phyloP scores from a whole-genome alignment of 2,113 vertebrate genomes.

The Myotis davidii region DNA sequence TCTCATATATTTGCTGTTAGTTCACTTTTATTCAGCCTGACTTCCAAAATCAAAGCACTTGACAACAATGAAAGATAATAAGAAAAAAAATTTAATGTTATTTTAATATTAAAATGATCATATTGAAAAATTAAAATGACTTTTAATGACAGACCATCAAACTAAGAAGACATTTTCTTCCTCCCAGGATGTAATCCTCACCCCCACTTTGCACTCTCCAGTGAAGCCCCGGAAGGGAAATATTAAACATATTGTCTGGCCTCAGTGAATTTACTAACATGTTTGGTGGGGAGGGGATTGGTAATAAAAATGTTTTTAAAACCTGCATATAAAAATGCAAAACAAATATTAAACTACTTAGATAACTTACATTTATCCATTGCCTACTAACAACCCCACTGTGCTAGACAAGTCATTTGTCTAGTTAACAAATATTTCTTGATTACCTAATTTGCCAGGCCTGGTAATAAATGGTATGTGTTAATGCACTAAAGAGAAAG shows the following conservation, averaged over 20 bases:
- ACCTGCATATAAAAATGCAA: background rate
- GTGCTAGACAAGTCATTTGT: background rate
- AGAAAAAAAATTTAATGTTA: background rate
- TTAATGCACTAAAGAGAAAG: background rate
- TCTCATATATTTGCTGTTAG: background rate
- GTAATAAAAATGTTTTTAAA: background rate
- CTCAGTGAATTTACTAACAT: background rate
- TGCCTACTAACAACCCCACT: background rate
- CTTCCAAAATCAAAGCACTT: background rate
- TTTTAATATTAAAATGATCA: constrained; percentile 19
- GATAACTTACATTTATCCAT: background rate
- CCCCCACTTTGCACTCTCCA: background rate
- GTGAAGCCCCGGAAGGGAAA: background rate
- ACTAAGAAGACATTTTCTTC: background rate
- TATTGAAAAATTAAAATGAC: background rate
- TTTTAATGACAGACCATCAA: background rate
- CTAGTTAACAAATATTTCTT: background rate
- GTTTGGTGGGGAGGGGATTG: too few relatives aligned
- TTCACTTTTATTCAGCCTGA: background rate
- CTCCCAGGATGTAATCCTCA: background rate
- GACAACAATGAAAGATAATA: background rate
- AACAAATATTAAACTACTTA: background rate
- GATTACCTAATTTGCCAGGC: background rate
- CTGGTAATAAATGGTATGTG: background rate
- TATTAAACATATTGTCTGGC: background rate